Evolutionary conservation across 2,888 invertebrate genomes (phyloP), one percentile per base, ranked within the genome.

Genomic region (Dromius quadrimaculatus): DNA sequence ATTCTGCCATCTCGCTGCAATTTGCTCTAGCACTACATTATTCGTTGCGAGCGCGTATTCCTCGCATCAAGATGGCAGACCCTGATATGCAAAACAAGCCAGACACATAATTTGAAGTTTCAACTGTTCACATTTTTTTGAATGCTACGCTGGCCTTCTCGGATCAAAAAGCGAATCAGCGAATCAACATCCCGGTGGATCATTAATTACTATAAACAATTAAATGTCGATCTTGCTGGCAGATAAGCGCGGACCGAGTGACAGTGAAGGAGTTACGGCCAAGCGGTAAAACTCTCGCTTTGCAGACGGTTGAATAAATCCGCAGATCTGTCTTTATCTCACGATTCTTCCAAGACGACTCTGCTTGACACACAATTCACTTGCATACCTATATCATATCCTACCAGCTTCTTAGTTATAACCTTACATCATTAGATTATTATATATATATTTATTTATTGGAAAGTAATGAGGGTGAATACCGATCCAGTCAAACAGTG

Each of bases 191-290:
- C 70, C 62, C 61, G 50, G 61, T 45, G 70, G 47, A 61, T 62
- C 70, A 70, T 70, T 70, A 61, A 70, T 70, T 70, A 70, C 70
- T 50, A 61, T 70, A 70, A 70, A 70, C 70, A 70, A 70, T 70
- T 70, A 70, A 70, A 50, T 70, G 70, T 70, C 70, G 70, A 70
- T 70, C 43, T 23, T 23, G 28, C 5, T 68, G 68, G 68, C 57
- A 68, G 68, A 68, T 68, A 68, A 68, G 68, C 59, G 28, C 28
- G 43, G 19, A 19, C 19, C 19, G 59, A 68, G 32, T 68, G 68
- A 68, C 68, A 68, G 68, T 68, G 68, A 68, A 68, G 68, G 36
- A 68, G 68, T 68, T 68, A 68, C 68, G 17, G 45, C 43, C 38
- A 23, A 17, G 59, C 36, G 59, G 59, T 59, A 36, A 59, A 59